Base-by-base conservation (phyloP, 2,113 vertebrate genomes). In the Periophthalmus modestus region DNA sequence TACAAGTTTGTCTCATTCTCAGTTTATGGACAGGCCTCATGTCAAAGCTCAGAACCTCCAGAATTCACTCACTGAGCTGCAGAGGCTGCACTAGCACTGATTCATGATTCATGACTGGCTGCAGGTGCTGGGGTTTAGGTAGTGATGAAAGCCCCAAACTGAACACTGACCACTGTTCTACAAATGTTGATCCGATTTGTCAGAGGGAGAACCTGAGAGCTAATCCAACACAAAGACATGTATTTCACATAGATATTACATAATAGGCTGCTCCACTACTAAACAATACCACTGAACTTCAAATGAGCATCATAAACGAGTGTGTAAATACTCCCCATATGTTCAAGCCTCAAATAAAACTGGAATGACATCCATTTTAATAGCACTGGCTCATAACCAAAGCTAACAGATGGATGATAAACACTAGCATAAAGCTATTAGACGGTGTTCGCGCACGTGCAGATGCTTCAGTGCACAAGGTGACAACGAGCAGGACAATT, bases 351-450 rank as follows among this genome's bases (percentile, higher is more conserved):
- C 62, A 3, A 9, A 65, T 36, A 10, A 65, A 65, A 65, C 16
- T 65, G 59, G 28, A 18, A 34, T 36, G 28, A 62, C 59, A 62
- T 18, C 28, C 62, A 6, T 19, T 65, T 62, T n/a, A 21, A 11
- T n/a, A 7, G 4, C 5, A 21, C 34, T 21, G 62, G 19, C 10
- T 36, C 34, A 21, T 43, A 12, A 39, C 9, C 18, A 21, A 43
- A 39, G 18, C 34, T 4, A 63, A 21, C 62, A 65, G 62, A 65
- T 65, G 62, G 36, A 65, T 43, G 62, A 65, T 65, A 65, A 43
- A 65, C 9, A 21, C 15, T 1, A n/a, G 18, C 2, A 65, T 21
- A 65, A 65, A 65, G 34, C 34, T 5, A 2, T 65, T 65, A 65
- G 43, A 65, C 4, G 10, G 62, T n/a, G 18, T 39, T 1, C n/a